phyloP scores from a whole-genome alignment of 2,113 vertebrate genomes.

The Cervus canadensis region DNA sequence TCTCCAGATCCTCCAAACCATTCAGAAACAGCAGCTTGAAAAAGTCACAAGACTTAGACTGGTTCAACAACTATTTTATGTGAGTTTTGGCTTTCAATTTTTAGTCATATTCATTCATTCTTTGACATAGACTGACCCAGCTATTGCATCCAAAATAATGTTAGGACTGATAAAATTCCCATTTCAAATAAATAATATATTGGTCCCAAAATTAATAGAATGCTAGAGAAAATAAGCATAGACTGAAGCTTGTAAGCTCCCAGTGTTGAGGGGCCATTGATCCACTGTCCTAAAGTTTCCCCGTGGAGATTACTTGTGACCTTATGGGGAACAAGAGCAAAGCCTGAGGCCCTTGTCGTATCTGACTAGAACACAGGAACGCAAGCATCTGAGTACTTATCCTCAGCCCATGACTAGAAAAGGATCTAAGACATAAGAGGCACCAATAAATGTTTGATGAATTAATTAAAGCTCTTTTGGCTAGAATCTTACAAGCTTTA shows the following conservation, averaged over 20 bases:
- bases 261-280: not conserved
- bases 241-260: not conserved
- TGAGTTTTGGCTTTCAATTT: not conserved
- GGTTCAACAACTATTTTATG: not conserved
- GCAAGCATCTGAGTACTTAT: not conserved
- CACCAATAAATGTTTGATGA: not conserved
- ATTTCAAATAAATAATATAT: not conserved
- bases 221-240: not conserved
- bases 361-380: not conserved
- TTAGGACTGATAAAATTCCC: not conserved
- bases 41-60: not conserved
- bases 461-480: not conserved
- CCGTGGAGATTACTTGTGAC: accelerated
- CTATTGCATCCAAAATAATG: not conserved
- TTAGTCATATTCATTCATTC: not conserved
- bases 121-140: not conserved
- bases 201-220: not conserved
- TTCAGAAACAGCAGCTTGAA: not conserved
- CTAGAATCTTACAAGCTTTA: not conserved
- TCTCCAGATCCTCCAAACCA: not conserved
- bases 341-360: not conserved
- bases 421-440: not conserved
- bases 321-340: not conserved
- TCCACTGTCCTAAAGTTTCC: not conserved
- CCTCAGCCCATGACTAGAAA: not conserved